Conservation (phyloP, 2,113 vertebrate species). For the Neolamprologus tretocephalus region DNA sequence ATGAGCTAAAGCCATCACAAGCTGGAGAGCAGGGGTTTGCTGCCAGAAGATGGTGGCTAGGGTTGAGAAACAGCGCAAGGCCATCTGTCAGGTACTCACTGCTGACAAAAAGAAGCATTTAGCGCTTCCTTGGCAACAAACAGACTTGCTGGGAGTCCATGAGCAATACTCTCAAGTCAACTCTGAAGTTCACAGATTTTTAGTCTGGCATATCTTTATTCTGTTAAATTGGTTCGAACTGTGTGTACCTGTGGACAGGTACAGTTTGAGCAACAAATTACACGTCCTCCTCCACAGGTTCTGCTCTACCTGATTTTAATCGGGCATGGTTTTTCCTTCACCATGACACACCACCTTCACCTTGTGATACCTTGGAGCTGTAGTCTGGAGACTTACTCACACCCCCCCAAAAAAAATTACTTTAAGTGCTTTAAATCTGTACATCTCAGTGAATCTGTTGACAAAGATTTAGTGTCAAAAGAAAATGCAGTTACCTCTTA, state of each 20-base stretch:
- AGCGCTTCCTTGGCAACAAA: constrained; percentile 7
- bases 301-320: not conserved
- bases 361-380: not conserved
- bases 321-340: not conserved
- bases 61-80: constrained; percentile 28
- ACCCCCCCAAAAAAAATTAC: too few species aligned
- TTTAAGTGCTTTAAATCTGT: not conserved
- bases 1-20: constrained; percentile 32
- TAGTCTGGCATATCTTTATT: not conserved
- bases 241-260: not conserved
- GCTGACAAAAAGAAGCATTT: constrained; percentile 43
- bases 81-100: constrained; percentile 51
- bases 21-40: constrained; percentile 24
- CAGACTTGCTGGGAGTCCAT: not conserved
- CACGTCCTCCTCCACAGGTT: not conserved
- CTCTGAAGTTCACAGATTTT: constrained; percentile 16
- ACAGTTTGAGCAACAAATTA: not conserved
- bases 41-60: constrained; percentile 45
- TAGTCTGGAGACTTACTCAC: not conserved
- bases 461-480: not conserved
- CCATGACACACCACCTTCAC: not conserved
- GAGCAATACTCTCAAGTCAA: not conserved
- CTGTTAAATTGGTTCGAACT: not conserved
- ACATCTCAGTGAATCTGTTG: not conserved
- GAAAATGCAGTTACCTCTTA: not conserved